Base-by-base conservation (phyloP, 2,888 invertebrate genomes). In the Chrysopilus asiliformis region DNA sequence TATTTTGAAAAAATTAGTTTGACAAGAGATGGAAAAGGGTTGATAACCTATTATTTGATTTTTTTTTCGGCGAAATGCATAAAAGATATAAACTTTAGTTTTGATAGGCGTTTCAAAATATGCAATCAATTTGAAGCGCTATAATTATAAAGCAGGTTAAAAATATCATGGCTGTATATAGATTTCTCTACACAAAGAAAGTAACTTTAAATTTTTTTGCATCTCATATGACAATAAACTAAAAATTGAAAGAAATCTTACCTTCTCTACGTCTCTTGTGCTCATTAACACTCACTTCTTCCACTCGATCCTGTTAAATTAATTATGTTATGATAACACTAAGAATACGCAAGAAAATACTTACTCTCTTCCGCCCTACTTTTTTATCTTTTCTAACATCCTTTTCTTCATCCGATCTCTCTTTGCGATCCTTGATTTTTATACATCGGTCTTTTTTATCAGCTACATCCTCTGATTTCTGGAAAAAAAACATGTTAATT, bases 251-350 rank as follows among this genome's bases (percentile, higher is more conserved):
- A 8, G 22, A 22, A 22, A 22, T 22, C 51, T 40, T 62, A 82
- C 85, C 83, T 47, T 85, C 85, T 48, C 85, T 76, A 37, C 85
- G 68, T 45, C 84, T 68, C 56, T 85, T 85, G 53, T 81, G 76
- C 57, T 85, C 85, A 30, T 71, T 64, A 22, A 70, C 55, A 18
- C 70, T 57, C 1, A 73, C 66, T 53, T 85, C 85, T 40, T 84
- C 84, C 14, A 73, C 64, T 49, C 84, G 72, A 55, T 84, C 84
- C 80, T 80, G 49, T 25, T 53, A 49, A 46, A 13, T 6, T 7
- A 34, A 35, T 29, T 32, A n/a, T 19, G 7, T 32, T 18, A 19
- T 17, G 10, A 15, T 15, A 15, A 15, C 9, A 5, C 9, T 15
- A 14, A 14, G 16, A 15, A 9, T 14, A 15, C 9, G 9, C 7